Base-by-base conservation (phyloP, 53 echinoderm and acorn worm species). In the Holothuria leucospilota region DNA sequence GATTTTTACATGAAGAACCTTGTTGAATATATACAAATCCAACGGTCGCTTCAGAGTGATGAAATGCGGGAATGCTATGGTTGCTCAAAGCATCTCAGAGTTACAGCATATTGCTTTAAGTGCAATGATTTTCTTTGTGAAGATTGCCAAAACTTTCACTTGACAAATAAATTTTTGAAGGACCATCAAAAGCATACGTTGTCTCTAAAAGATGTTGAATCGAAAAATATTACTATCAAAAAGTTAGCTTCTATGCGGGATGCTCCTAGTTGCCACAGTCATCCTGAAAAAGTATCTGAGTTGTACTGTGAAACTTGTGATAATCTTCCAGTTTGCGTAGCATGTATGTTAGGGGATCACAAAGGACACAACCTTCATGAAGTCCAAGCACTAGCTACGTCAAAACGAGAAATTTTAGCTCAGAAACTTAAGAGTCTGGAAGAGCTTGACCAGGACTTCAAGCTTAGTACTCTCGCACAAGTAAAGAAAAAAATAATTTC, bases 1-100 rank as follows among this genome's bases (percentile, higher is more conserved):
- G 69, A 69, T 69, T 69, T 69, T 69, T 39, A 69, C 29, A 69
- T n/a, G n/a, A n/a, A n/a, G n/a, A n/a, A n/a, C n/a, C n/a, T n/a
- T n/a, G n/a, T n/a, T n/a, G n/a, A n/a, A 30, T 29, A 40, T 40
- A 40, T 40, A 40, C 40, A 40, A 40, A 40, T 40, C 4, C 40
- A 40, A 40, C 40, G 40, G 4, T 40, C 40, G 4, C 40, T 40
- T 40, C 40, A 40, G 7, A 40, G 40, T 40, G 40, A 40, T 40
- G 40, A 40, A 40, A 40, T 40, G 7, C 40, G 24, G 8, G 25
- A 69, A 39, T 69, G 69, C n/a, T n/a, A n/a, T n/a, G n/a, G n/a
- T n/a, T n/a, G n/a, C n/a, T n/a, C n/a, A n/a, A n/a, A n/a, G n/a
- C n/a, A n/a, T n/a, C n/a, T n/a, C n/a, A n/a, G n/a, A n/a, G n/a